Conservation (phyloP, 1,140 invertebrate species). For the Lerema accius region DNA sequence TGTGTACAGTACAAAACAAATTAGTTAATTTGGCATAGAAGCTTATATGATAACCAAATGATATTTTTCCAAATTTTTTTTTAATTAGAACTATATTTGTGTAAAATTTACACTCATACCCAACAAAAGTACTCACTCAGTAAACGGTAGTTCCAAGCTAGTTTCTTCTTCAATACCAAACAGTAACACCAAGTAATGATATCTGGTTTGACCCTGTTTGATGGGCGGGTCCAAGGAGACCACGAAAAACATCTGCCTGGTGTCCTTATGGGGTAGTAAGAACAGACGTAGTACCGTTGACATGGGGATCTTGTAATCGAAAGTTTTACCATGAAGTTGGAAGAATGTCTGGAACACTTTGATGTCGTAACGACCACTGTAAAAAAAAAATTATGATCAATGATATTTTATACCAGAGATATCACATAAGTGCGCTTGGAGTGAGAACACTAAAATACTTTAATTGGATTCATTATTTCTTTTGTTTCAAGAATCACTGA, state of each 20-base stretch:
- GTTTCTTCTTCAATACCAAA: conserved; percentile 98
- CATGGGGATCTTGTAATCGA: conserved; percentile 99
- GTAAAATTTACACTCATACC: conserved; percentile 26
- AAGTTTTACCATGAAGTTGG: conserved; percentile 99
- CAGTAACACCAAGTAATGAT: conserved; percentile 97
- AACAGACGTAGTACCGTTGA: conserved; percentile 97
- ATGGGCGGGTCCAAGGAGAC: conserved; percentile 99
- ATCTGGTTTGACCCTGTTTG: conserved; percentile 99
- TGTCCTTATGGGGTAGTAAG: conserved; percentile 98
- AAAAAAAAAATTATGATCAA: too few relatives aligned
- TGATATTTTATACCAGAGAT: too few relatives aligned
- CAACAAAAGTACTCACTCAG: conserved; percentile 90
- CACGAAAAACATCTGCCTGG: conserved; percentile 99
- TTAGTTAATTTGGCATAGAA: too few relatives aligned
- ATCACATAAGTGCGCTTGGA: too few relatives aligned
- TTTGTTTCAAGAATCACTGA: too few relatives aligned
- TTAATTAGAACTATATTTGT: background rate
- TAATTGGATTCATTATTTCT: too few relatives aligned
- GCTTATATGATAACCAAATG: too few relatives aligned
- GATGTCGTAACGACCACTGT: conserved; percentile 99
- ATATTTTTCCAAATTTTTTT: too few relatives aligned
- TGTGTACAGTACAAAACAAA: too few relatives aligned
- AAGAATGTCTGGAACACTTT: conserved; percentile 99
- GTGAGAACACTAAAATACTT: too few relatives aligned
- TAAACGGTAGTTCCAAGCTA: conserved; percentile 95